Conservation (phyloP, 2,888 invertebrate genomes). For the Hermodice carunculata region DNA sequence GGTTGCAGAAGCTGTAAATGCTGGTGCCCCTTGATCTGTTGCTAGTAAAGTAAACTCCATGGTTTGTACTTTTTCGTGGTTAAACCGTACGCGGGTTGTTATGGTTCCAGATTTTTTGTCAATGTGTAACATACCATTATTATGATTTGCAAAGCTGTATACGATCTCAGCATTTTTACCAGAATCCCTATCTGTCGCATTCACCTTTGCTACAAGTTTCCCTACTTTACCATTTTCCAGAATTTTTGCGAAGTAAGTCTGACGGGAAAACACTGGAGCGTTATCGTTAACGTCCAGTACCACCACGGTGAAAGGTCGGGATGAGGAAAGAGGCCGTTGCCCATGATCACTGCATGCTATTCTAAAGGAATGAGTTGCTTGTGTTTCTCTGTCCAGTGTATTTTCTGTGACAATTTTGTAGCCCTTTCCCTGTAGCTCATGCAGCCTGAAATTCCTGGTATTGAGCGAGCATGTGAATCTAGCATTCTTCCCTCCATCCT, state of each 20-base stretch:
- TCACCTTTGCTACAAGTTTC: conserved; percentile 7
- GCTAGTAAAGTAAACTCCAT: conserved; percentile 10
- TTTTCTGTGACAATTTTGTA: conserved; percentile 33
- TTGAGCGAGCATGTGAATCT: conserved; percentile 8
- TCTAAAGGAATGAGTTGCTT: conserved; percentile 4
- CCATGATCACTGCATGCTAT: conserved; percentile 34
- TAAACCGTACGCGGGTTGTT: conserved; percentile 10
- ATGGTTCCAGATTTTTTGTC: conserved; percentile 20
- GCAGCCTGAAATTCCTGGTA: conserved; percentile 18
- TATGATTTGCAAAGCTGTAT: conserved; percentile 8
- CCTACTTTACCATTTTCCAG: conserved; percentile 9
- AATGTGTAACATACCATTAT: conserved; percentile 1
- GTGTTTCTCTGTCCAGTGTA: conserved; percentile 31
- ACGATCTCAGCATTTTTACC: conserved; percentile 15
- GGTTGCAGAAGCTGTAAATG: conserved; percentile 4
- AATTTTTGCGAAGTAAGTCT: conserved; percentile 3
- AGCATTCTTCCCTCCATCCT: conserved; percentile 12
- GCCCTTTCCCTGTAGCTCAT: conserved; percentile 16
- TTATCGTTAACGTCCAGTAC: conserved; percentile 82
- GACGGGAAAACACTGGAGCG: conserved; percentile 9
- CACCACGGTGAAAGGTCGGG: conserved; percentile 82
- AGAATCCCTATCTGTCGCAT: conserved; percentile 9
- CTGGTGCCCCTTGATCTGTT: conserved; percentile 13
- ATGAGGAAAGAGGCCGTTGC: conserved; percentile 52
- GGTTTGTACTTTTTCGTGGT: conserved; percentile 8